Percentiles rank a stretch among this genome's conserved stretches.
Conservation (phyloP, 1,140 invertebrate genomes). For the Drosophila oshimai region DNA sequence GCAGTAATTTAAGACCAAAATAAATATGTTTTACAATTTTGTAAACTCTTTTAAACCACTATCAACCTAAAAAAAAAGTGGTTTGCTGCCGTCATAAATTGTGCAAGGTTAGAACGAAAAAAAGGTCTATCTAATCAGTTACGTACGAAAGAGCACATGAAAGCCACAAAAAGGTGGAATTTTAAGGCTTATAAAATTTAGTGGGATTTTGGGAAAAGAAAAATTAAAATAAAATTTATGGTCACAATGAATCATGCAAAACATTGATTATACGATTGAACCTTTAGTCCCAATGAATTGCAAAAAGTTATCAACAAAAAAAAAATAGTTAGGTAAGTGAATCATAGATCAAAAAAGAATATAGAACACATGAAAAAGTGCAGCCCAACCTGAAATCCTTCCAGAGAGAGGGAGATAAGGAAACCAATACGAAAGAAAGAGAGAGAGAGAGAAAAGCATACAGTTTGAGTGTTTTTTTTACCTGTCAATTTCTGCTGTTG, state of each 20-base stretch:
- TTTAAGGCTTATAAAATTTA: constrained; percentile 13
- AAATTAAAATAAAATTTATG: constrained; percentile 32
- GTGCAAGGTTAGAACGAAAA: constrained; percentile 58
- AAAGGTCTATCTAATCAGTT: constrained; percentile 66
- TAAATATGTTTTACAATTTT: constrained; percentile 10
- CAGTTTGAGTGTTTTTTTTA: constrained; percentile 4
- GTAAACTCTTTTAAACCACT: constrained; percentile 4
- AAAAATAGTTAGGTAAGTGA: constrained; percentile 3
- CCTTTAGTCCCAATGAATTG: constrained; percentile 8
- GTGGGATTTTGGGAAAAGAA: background rate
- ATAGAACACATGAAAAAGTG: background rate
- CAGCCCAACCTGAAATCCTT: background rate
- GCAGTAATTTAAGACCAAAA: constrained; percentile 1
- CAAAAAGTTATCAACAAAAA: constrained; percentile 11
- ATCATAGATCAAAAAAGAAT: constrained; percentile 1
- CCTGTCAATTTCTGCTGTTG: constrained; percentile 24
- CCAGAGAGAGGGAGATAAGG: background rate
- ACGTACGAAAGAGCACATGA: constrained; percentile 18
- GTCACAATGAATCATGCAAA: constrained; percentile 37
- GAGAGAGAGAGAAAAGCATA: background rate
- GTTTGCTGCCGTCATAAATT: constrained; percentile 53
- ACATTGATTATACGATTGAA: background rate
- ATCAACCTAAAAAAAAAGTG: constrained; percentile 30
- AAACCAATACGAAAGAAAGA: too few species aligned
- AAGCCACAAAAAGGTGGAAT: background rate